Conservation (phyloP, 2,888 invertebrate species). For the Drosophila phalerata region DNA sequence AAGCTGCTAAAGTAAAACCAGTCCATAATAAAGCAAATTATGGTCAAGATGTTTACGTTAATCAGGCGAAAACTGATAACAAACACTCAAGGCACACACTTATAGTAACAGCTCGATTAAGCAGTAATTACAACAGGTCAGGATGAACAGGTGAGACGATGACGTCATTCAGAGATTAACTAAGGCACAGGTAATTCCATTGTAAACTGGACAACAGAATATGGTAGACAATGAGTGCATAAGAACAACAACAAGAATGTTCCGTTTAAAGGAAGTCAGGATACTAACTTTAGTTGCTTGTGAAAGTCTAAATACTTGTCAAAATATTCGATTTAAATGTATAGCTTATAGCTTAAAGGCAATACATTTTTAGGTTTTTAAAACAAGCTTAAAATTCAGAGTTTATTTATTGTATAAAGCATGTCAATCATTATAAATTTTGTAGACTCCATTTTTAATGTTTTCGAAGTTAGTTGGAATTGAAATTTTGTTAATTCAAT, state of each 20-base stretch:
- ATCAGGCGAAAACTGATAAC: conserved; percentile 24
- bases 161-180: not conserved
- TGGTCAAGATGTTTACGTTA: conserved; percentile 15
- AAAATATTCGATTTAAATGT: no score
- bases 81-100: conserved; percentile 9
- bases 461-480: no score
- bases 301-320: no score
- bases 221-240: not conserved
- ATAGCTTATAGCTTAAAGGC: no score
- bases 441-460: no score
- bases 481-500: no score
- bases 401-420: no score
- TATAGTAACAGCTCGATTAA: conserved; percentile 3
- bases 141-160: not conserved
- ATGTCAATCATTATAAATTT: no score
- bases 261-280: not conserved
- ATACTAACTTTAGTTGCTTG: not conserved
- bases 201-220: not conserved
- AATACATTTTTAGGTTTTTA: no score
- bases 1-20: conserved; percentile 8
- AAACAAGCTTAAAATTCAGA: no score
- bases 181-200: not conserved
- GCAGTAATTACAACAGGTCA: not conserved
- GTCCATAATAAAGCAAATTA: conserved; percentile 23
- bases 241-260: not conserved